Base-by-base conservation (phyloP, 2,113 vertebrate genomes). In the Rhinolophus ferrumequinum region DNA sequence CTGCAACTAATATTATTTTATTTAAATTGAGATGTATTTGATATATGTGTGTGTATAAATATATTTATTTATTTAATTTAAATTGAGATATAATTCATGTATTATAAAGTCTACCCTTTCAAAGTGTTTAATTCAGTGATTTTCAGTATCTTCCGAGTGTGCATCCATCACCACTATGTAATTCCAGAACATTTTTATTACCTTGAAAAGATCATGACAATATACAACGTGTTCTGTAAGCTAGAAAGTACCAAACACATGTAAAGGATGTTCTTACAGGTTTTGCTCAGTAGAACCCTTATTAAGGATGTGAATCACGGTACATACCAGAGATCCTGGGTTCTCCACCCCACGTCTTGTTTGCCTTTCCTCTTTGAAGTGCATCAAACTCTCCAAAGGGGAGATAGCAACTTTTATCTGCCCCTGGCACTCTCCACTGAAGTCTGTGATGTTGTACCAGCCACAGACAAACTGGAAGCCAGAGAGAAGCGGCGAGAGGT, bases 371-470 rank as follows among this genome's bases (percentile, higher is more conserved):
- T 97, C 98, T 60, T 98, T 98, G 44, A 99, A 98, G 2, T 98
- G 92, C 6, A 93, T 96, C 6, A 99, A 84, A 35, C 93, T 98
- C 47, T 98, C 99, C 44, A 99, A 98, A 22, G 99, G 99, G 26
- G 99, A 99, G 95, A 99, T 11, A 0, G 99, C 99, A 60, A 99
- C 99, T 98, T 99, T 99, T 47, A 99, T 98, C 98, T 99, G 99
- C 26, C 99, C 99, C 21, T 99, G 99, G 98, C 99, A 99, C 91
- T 99, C 99, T 11, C 99, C 99, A 0, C 98, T 98, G 97, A 99
- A 99, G 96, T 99, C 99, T 0, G 98, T 99, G 95, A 99, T 99
- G 93, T 99, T 99, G 98, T 99, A 99, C 99, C 99, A 99, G 7
- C 99, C 99, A 1, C 99, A 99, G 91, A 99, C 98, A 0, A 99